Conservation (phyloP, 2,797 vertebrate genomes). For the Enteromius afrohamiltoni region DNA sequence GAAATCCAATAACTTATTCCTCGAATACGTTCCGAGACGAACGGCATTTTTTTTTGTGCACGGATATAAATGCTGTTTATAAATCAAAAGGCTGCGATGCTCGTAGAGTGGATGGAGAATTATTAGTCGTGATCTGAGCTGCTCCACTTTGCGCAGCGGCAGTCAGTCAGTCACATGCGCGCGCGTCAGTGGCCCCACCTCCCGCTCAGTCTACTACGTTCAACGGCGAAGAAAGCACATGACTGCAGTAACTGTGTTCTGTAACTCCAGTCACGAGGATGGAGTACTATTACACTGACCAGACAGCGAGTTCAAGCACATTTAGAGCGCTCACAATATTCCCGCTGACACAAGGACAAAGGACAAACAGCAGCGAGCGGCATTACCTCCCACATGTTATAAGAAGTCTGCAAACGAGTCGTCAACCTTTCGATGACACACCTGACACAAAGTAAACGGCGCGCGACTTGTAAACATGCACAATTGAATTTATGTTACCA, state of each 20-base stretch:
- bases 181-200: conserved; percentile 69
- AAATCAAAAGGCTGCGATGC: conserved; percentile 6
- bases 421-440: not conserved
- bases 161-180: conserved; percentile 53
- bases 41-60: not conserved
- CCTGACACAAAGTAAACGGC: not conserved
- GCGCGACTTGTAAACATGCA: not conserved
- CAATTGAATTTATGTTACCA: not conserved
- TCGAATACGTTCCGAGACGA: not conserved
- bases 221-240: conserved; percentile 79
- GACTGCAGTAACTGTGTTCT: conserved; percentile 82
- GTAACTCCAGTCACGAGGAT: conserved; percentile 82
- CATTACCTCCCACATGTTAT: not conserved
- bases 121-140: conserved; percentile 59
- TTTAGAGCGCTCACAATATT: not conserved
- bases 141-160: conserved; percentile 56
- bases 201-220: conserved; percentile 76
- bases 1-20: not conserved
- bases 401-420: not conserved
- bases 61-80: not conserved
- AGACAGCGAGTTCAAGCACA: conserved; percentile 53
- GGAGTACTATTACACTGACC: conserved; percentile 80
- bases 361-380: conserved; percentile 7
- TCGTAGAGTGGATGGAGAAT: conserved; percentile 40
- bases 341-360: conserved; percentile 15